These are phyloP conservation scores for Hipposideros armiger DNA, from an alignment of 2,113 vertebrate genomes.

Conservation along the genomic window DNA sequence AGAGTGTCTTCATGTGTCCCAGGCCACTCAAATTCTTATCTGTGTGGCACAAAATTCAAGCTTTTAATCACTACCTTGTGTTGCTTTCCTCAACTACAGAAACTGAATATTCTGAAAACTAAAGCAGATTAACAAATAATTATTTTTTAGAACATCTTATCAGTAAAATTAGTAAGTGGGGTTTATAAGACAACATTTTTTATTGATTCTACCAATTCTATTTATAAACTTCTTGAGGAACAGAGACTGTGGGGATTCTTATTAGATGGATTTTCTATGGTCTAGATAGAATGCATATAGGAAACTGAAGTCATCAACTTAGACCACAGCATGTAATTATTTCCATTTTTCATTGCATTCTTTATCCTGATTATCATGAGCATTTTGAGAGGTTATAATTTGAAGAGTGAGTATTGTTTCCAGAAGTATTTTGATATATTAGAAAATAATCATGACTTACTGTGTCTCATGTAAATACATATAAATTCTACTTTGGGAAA, in stretches of 20 bases:
- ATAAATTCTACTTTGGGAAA: not conserved
- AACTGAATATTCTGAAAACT: not conserved
- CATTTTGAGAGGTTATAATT: not conserved
- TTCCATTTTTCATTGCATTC: not conserved
- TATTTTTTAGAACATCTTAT: not conserved
- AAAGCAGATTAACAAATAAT: not conserved
- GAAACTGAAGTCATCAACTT: not conserved
- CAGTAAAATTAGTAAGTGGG: not conserved
- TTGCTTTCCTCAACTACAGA: not conserved
- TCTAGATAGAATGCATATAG: not conserved
- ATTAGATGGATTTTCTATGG: not conserved
- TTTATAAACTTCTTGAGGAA: not conserved
- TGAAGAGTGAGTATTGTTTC: not conserved
- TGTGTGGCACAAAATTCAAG: not conserved
- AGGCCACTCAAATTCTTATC: not conserved
- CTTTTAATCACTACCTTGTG: not conserved
- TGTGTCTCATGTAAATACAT: not conserved
- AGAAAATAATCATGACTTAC: not conserved
- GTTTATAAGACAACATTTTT: not conserved
- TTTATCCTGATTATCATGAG: not conserved
- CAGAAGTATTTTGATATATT: not conserved
- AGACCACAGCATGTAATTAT: not conserved
- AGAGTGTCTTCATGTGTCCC: not conserved
- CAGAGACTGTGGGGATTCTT: not conserved
- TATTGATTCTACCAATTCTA: not conserved